Evolutionary conservation across 2,888 invertebrate genomes (phyloP), one percentile per base, ranked within the genome.

Genomic region (Bellardia pandia): DNA sequence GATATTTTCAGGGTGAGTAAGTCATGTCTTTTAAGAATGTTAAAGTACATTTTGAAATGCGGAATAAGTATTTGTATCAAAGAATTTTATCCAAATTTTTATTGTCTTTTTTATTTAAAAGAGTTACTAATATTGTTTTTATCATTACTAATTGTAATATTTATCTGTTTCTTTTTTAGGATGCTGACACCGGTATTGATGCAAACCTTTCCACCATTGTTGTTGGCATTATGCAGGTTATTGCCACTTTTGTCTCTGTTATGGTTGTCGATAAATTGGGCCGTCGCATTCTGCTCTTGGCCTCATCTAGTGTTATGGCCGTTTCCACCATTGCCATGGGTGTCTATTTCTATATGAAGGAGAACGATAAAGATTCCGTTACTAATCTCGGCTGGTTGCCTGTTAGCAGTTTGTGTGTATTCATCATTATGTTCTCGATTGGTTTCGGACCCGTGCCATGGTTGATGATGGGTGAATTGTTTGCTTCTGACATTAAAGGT

Each of bases 371-470:
- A 7, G 2, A n/a, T 0, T 91, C 95, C 37, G 94, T 96, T 0
- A 91, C 92, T 0, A 91, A 94, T 16, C 94, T 97, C 8, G 95
- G 95, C 0, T 97, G 97, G 96, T 91, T 98, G 81, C 98, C 98
- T 0, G 93, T 98, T 6, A 90, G 95, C 2, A 95, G 96, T 40
- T 93, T 98, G 30, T 96, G 97, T 64, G 88, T 97, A 2, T 98
- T 97, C 93, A 96, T 98, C 30, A 93, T 97, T 30, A 95, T 97
- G 62, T 98, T 98, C 94, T 97, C 97, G 0, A 91, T 98, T 53
- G 98, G 98, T 69, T 96, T 96, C 90, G 98, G 98, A 0, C 98
- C 98, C 0, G 97, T 98, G 66, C 98, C 98, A 0, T 94, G 93
- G 94, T 95, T 98, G 94, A 96, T 94, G 93, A 94, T 96, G 92